phyloP scores from a whole-genome alignment of 1,140 invertebrate species.

The Conopomorpha cramerella region DNA sequence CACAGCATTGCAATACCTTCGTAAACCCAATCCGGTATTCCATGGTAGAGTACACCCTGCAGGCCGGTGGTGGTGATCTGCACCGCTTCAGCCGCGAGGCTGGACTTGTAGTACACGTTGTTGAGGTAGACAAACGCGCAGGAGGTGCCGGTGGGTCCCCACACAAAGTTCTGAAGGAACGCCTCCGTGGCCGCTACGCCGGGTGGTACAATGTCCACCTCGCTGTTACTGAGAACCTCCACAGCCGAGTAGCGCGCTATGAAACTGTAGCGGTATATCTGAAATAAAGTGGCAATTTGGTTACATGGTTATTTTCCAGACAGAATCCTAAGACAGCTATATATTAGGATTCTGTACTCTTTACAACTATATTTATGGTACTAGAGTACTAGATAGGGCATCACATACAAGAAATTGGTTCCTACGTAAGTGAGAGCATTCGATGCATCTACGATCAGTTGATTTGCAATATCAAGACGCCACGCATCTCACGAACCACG shows the following conservation, averaged over 20 bases:
- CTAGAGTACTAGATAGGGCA: too few species aligned
- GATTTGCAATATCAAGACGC: too few species aligned
- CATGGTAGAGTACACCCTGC: constrained; percentile 74
- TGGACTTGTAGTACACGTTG: constrained; percentile 73
- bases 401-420: too few species aligned
- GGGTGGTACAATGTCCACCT: constrained; percentile 19
- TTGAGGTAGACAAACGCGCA: constrained; percentile 80
- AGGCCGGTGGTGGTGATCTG: constrained; percentile 66
- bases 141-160: constrained; percentile 73
- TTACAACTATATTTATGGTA: too few species aligned
- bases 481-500: too few species aligned
- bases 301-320: too few species aligned
- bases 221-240: constrained; percentile 34
- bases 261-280: constrained; percentile 60
- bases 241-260: constrained; percentile 58
- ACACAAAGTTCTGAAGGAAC: constrained; percentile 68
- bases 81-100: constrained; percentile 39
- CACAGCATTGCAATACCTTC: too few species aligned
- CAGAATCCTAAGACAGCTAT: too few species aligned
- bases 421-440: too few species aligned
- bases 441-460: too few species aligned
- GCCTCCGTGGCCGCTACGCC: constrained; percentile 31
- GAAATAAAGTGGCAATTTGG: too few species aligned
- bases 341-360: too few species aligned
- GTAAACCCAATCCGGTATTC: constrained; percentile 78